Percentiles rank a stretch among this genome's conserved stretches.
phyloP scores from a whole-genome alignment of 2,113 vertebrate genomes.

The Himantopus leucocephalus region DNA sequence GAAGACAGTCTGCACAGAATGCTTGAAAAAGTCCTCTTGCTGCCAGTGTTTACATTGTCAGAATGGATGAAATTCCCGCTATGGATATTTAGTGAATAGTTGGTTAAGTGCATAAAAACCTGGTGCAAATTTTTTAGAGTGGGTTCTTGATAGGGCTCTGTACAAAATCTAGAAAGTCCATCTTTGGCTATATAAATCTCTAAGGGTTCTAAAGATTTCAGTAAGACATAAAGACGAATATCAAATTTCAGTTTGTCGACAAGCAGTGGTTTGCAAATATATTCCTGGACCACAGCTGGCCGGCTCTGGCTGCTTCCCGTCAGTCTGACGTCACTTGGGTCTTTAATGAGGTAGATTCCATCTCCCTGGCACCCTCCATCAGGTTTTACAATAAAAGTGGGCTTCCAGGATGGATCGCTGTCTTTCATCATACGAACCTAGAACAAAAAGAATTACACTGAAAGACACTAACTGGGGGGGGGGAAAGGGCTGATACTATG shows the following conservation, averaged over 20 bases:
- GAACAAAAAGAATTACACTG: not conserved
- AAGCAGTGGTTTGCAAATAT: conserved; percentile 90
- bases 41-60: conserved; percentile 88
- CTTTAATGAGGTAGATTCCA: conserved; percentile 98
- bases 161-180: conserved; percentile 95
- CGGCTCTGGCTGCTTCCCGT: conserved; percentile 79
- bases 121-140: conserved; percentile 90
- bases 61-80: conserved; percentile 94
- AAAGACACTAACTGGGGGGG: not conserved
- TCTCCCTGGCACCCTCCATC: conserved; percentile 96
- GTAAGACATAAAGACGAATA: conserved; percentile 93
- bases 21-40: conserved; percentile 95
- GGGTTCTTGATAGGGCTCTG: conserved; percentile 95
- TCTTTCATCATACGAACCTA: conserved; percentile 88
- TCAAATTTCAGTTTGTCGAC: conserved; percentile 98
- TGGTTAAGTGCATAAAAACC: conserved; percentile 97
- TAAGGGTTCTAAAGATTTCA: conserved; percentile 91
- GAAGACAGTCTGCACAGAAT: conserved; percentile 87
- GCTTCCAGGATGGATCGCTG: conserved; percentile 78
- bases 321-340: conserved; percentile 84
- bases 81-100: conserved; percentile 96
- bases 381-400: conserved; percentile 95
- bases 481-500: not conserved
- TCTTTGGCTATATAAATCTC: conserved; percentile 98
- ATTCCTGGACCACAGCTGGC: conserved; percentile 93